phyloP scores from a whole-genome alignment of 2,113 vertebrate genomes.

The Pholis gunnellus region DNA sequence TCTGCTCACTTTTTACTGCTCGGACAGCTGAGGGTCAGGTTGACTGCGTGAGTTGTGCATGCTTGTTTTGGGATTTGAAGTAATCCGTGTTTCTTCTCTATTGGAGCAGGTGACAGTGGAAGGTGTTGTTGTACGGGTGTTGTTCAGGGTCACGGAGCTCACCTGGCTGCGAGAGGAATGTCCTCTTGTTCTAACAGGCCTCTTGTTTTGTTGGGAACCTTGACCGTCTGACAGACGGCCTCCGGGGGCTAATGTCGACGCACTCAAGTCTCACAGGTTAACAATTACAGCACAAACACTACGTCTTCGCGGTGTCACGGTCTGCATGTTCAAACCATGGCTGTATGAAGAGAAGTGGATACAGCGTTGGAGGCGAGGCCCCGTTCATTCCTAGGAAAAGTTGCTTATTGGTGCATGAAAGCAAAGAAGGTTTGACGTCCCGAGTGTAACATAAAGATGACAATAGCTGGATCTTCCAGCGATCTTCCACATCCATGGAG shows the following conservation, averaged over 20 bases:
- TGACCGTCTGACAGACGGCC: conserved; percentile 71
- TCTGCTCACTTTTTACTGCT: neutral
- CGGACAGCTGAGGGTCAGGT: conserved; percentile 3
- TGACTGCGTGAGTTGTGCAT: neutral
- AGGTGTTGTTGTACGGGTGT: conserved; percentile 42
- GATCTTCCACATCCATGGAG: neutral
- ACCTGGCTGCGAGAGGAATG: conserved; percentile 79
- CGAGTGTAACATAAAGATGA: neutral
- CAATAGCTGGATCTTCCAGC: neutral
- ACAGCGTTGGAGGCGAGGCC: neutral
- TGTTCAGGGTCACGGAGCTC: conserved; percentile 66
- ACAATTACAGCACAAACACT: conserved; percentile 47
- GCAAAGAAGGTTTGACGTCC: neutral
- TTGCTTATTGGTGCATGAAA: neutral
- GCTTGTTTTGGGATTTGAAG: neutral
- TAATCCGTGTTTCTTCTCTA: neutral
- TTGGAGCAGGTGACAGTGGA: conserved; percentile 57
- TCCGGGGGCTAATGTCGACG: conserved; percentile 27
- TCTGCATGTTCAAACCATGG: conserved; percentile 7
- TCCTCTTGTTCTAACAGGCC: conserved; percentile 78
- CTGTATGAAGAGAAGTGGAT: neutral
- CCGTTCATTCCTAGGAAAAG: neutral
- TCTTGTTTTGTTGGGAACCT: conserved; percentile 60
- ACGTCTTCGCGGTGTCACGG: conserved; percentile 11
- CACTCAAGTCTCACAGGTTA: conserved; percentile 48